Evolutionary conservation across 2,113 vertebrate genomes (phyloP).

Genomic region (Dipodomys ordii): DNA sequence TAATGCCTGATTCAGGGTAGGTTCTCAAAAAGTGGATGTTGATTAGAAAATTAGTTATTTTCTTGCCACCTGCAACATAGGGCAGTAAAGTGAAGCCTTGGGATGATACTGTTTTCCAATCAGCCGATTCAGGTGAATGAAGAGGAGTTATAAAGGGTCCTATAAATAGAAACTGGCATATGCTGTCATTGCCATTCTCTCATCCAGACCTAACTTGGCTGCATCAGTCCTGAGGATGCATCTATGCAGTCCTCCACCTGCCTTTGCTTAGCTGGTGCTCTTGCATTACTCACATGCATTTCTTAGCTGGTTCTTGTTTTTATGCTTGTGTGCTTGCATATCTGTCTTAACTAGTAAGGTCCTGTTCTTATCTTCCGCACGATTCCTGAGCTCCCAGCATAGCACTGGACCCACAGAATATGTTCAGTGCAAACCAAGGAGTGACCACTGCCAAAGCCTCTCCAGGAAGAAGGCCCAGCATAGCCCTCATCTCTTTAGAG

Average conservation of each 20-base stretch:
- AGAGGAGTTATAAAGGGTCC: not conserved
- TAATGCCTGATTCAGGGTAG: not conserved
- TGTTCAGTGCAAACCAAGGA: not conserved
- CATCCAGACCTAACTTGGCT: not conserved
- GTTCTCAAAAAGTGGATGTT: not conserved
- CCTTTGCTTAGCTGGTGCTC: not conserved
- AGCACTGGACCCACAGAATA: not conserved
- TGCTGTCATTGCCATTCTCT: not conserved
- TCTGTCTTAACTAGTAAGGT: not conserved
- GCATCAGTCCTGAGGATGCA: not conserved
- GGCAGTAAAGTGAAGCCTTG: not conserved
- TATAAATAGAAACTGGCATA: not conserved
- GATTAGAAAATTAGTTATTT: not conserved
- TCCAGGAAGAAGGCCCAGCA: not conserved
- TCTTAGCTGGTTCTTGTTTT: constrained; percentile 15
- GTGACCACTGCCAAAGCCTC: not conserved
- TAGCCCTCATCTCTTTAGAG: not conserved
- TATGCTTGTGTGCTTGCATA: not conserved
- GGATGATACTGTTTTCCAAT: not conserved
- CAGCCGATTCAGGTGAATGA: not conserved
- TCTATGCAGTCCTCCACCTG: not conserved
- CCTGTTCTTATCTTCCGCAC: not conserved
- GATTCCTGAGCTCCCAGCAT: not conserved
- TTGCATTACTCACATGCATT: not conserved
- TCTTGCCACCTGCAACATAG: not conserved